These are phyloP conservation scores for Clunio marinus DNA, from an alignment of 2,888 invertebrate genomes.

Conservation along the genomic window DNA sequence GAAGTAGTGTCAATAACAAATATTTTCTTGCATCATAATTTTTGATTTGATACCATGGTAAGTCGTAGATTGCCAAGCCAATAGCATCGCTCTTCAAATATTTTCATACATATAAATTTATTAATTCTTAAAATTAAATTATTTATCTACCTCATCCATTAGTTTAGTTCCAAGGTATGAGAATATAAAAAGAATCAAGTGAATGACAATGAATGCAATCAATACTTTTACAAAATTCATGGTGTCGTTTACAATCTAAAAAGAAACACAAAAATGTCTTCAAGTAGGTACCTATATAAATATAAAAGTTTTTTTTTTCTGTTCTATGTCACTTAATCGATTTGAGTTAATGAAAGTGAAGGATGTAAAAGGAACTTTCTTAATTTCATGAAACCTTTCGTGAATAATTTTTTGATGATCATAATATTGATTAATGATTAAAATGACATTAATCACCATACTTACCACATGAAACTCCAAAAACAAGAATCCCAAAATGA, in stretches of 20 bases:
- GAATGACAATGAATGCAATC: not conserved
- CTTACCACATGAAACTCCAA: conserved; percentile 5
- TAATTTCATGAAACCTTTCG: not conserved
- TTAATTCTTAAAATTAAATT: not conserved
- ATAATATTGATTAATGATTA: not conserved
- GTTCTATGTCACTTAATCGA: no score
- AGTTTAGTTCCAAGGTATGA: conserved; percentile 16
- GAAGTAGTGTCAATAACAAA: not conserved
- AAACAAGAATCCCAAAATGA: not conserved
- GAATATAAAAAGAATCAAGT: not conserved
- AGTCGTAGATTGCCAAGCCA: not conserved
- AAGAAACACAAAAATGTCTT: not conserved
- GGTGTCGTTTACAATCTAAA: not conserved
- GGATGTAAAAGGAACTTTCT: no score
- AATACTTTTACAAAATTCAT: not conserved
- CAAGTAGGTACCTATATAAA: not conserved
- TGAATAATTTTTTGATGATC: not conserved
- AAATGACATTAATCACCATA: not conserved
- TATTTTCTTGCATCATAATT: no score
- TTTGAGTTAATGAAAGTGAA: no score
- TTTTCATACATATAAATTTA: not conserved
- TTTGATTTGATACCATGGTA: conserved; percentile 4
- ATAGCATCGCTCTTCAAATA: not conserved
- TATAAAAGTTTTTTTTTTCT: not conserved
- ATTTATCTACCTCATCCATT: not conserved